phyloP scores from a whole-genome alignment of 2,888 invertebrate genomes.

The Bedellia somnulentella region DNA sequence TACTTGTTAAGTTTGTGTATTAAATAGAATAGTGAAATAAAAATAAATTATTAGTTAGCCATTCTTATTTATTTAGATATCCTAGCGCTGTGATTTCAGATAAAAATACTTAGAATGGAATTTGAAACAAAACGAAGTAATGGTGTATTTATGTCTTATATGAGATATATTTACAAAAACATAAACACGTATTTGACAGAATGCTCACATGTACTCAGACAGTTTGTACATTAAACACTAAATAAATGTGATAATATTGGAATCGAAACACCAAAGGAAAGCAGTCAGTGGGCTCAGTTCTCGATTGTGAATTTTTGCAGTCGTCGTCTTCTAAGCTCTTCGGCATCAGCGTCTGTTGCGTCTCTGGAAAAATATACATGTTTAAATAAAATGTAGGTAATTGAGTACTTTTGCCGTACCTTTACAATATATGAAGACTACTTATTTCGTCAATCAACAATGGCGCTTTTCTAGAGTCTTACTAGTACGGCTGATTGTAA shows the following conservation, averaged over 20 bases:
- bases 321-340: conserved; percentile 75
- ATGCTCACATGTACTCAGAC: conserved; percentile 45
- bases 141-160: conserved; percentile 54
- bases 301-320: conserved; percentile 69
- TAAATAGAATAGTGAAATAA: conserved; percentile 17
- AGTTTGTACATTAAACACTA: conserved; percentile 52
- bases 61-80: conserved; percentile 14
- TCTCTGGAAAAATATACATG: conserved; percentile 34
- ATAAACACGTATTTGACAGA: conserved; percentile 56
- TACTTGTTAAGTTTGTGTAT: conserved; percentile 54
- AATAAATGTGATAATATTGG: conserved; percentile 16
- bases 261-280: conserved; percentile 27
- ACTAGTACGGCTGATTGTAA: too few relatives aligned
- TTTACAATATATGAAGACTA: neutral
- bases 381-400: conserved; percentile 3
- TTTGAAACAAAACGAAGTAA: conserved; percentile 1
- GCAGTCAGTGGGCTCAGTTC: conserved; percentile 32
- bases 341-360: conserved; percentile 55
- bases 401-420: neutral
- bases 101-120: neutral
- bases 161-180: conserved; percentile 58
- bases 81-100: too few relatives aligned
- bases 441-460: neutral
- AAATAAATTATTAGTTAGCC: too few relatives aligned
- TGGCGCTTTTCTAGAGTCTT: too few relatives aligned